These are phyloP conservation scores for Microctenopoma steveboyesi DNA, from an alignment of 2,797 vertebrate genomes.

Conservation along the genomic window DNA sequence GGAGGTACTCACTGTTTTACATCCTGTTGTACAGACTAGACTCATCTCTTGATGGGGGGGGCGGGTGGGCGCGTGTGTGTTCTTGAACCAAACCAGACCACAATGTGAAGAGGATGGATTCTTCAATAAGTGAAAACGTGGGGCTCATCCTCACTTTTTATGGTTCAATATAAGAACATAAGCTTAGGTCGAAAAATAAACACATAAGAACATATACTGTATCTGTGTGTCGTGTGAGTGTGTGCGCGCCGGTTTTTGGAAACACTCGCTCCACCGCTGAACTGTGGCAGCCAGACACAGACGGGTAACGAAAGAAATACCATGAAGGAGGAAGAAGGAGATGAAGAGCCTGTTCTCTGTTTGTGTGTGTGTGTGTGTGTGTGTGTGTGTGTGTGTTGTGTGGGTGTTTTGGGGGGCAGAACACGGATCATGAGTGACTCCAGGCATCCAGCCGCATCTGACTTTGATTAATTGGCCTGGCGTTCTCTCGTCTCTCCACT, in stretches of 20 bases:
- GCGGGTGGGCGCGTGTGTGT: slow-evolving; percentile 8
- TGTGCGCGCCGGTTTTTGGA: slow-evolving; percentile 6
- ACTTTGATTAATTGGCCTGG: slow-evolving; percentile 99
- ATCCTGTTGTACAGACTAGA: slow-evolving; percentile 87
- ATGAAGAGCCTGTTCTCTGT: slow-evolving; percentile 15
- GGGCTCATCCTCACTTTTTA: slow-evolving; percentile 35
- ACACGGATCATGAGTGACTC: slow-evolving; percentile 93
- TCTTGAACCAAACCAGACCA: slow-evolving; percentile 24
- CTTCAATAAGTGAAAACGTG: slow-evolving; percentile 22
- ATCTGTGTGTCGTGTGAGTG: slow-evolving; percentile 22
- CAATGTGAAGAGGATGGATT: slow-evolving; percentile 23
- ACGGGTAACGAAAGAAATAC: slow-evolving; percentile 79
- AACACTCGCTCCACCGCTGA: slow-evolving; percentile 77
- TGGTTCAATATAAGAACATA: slow-evolving; percentile 36
- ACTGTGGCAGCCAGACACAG: slow-evolving; percentile 70
- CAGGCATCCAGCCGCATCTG: slow-evolving; percentile 95
- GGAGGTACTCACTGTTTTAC: slow-evolving; percentile 89
- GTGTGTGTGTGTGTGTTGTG: slow-evolving; percentile 52
- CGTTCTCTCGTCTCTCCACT: slow-evolving; percentile 87
- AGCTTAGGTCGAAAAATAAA: slow-evolving; percentile 2
- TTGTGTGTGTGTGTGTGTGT: slow-evolving; percentile 17
- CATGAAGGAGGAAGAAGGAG: slow-evolving; percentile 27
- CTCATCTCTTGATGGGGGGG: slow-evolving; percentile 78
- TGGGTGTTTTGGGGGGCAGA: slow-evolving; percentile 48
- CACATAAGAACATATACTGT: background rate